A percentile compares a stretch with the other conserved stretches of the same genome.
These are phyloP conservation scores for Hapalemur alaotrensis DNA, from an alignment of 2,797 vertebrate genomes.

Conservation along the genomic window DNA sequence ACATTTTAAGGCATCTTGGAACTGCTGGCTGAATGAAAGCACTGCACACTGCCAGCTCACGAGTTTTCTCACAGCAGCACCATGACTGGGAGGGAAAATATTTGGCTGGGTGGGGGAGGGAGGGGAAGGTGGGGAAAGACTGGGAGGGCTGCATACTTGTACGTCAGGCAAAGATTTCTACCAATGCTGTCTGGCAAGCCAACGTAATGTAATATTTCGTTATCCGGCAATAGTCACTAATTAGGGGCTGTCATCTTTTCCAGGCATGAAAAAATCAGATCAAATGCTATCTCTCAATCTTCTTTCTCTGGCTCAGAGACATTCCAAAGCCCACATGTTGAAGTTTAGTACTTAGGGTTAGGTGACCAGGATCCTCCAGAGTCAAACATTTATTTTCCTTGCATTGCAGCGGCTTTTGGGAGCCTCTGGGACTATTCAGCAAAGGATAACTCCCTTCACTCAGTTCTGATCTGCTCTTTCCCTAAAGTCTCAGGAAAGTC, in stretches of 20 bases:
- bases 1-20: constrained; percentile 61
- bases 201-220: constrained; percentile 73
- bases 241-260: constrained; percentile 75
- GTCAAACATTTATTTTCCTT: not conserved
- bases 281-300: constrained; percentile 60
- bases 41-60: constrained; percentile 3
- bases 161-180: constrained; percentile 8
- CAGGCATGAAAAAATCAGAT: constrained; percentile 48
- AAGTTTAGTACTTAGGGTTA: not conserved
- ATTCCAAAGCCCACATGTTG: not conserved
- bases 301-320: constrained; percentile 46
- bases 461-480: not conserved
- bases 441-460: not conserved
- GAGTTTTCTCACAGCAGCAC: constrained; percentile 35
- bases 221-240: constrained; percentile 74
- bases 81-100: constrained; percentile 52
- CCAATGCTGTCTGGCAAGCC: constrained; percentile 5
- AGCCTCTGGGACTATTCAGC: not conserved
- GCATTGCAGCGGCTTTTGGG: not conserved
- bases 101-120: constrained; percentile 21
- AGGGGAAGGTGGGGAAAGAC: not conserved
- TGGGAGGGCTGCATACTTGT: constrained; percentile 30
- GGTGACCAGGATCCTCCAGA: not conserved
- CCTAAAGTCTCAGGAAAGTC: not conserved
- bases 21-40: not conserved